Evolutionary conservation across 2,888 invertebrate species (phyloP), one percentile per base, ranked within the genome.

Genomic region (Apodemia duryi): DNA sequence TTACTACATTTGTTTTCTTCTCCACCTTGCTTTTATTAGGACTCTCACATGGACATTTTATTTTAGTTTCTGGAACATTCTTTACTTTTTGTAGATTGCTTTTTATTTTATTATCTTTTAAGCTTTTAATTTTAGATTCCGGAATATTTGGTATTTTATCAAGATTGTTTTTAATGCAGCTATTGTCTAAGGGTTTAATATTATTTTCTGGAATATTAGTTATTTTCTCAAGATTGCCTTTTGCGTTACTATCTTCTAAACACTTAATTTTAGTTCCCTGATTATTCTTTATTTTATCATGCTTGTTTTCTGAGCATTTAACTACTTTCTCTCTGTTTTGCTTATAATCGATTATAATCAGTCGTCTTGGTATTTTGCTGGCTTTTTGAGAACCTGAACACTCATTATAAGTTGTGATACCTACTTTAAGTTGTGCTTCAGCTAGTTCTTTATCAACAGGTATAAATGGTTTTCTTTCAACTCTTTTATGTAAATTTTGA

Each of bases 371-470:
- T 64, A 83, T 84, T 68, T 73, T 83, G 67, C 83, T 83, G 5
- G 74, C 75, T 63, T 68, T 80, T 6, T 28, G 41, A 13, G 7
- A 64, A 61, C 54, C 63, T 7, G 64, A 63, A 52, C 63, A 61
- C 13, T 62, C 71, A 43, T 65, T 68, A 21, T 67, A 67, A 32
- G 70, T 71, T 13, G 69, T 69, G 11, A 78, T 73, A 32, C 73
- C 75, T 9, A 76, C 68, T 63, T 69, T 72, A 57, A 75, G 73
- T 32, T 76, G 72, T 52, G 73, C 66, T 10, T 71, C 61, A 6
- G 80, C 78, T 62, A 73, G 75, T 43, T 81, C 80, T 41, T 83
- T 79, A 57, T 75, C 77, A 21, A 83, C 83, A 61, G 82, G 76
- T 54, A 84, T 64, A 51, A 72, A 72, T 2, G 76, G 75, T 10